Evolutionary conservation across 2,113 vertebrate species (phyloP), one percentile per base, ranked within the genome.

Genomic region (Clarias batrachus): DNA sequence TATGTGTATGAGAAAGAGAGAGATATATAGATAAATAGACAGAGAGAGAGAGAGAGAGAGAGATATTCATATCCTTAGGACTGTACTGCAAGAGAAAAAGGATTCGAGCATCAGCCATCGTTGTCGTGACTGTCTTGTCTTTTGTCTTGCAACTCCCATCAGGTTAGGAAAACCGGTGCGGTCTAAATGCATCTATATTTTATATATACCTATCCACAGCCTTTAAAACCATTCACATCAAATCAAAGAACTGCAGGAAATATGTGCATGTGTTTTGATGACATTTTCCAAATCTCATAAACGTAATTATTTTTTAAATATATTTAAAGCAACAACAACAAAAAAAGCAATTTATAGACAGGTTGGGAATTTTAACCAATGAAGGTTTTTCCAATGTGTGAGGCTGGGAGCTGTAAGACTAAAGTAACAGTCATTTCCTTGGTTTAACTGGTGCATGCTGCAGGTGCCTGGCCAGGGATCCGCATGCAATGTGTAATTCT

Each of bases 401-500:
- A 30, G 19, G 10, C 17, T 65, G 37, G 74, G 33, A 85, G 79
- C 56, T 71, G n/a, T 59, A 59, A 30, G 66, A 70, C 74, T 82
- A 25, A 86, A 68, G 84, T 52, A 86, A 77, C 65, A 88, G 48
- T 80, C 56, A 82, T 73, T 65, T 52, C 57, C 54, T 57, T 80
- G 41, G 74, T 57, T 86, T 65, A 80, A 63, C 62, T 63, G 48
- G 48, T 48, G 63, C 33, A 65, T 60, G 41, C 27, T n/a, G 30
- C 27, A 21, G 12, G 27, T 48, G 65, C 70, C 25, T 25, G 21
- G 56, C 27, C 60, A 27, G 62, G 19, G 62, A 83, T 82, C 23
- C 25, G 9, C 21, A 81, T 71, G 78, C 66, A 85, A 17, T 86
- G 85, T 91, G 87, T 52, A 27, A 76, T 86, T 91, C 87, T 86